A percentile compares a stretch with the other conserved stretches of the same genome.
Evolutionary conservation across 1,140 invertebrate genomes (phyloP).

Genomic region (Magallana angulata): DNA sequence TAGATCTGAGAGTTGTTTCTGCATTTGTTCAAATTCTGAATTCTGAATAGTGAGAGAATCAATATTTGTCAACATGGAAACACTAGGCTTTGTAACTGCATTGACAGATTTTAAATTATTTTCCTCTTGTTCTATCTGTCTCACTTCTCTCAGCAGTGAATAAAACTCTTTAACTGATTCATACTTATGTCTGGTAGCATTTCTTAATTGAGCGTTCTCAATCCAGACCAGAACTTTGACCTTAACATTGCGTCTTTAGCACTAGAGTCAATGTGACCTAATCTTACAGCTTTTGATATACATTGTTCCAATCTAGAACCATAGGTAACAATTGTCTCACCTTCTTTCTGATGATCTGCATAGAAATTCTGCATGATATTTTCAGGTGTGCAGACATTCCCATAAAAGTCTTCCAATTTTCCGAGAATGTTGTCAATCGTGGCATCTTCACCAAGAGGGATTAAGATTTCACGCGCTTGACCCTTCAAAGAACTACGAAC

Average conservation of each 20-base stretch:
- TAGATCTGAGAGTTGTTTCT: no score
- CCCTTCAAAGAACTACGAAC: neutral
- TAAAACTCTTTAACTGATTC: slow-evolving; percentile 36
- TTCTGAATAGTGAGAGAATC: no score
- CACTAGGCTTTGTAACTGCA: no score
- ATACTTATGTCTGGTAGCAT: slow-evolving; percentile 33
- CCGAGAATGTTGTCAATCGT: neutral
- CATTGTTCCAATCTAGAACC: neutral
- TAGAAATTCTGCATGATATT: slow-evolving; percentile 35
- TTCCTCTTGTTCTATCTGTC: slow-evolving; percentile 34
- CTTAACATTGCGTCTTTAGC: neutral
- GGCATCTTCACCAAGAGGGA: neutral
- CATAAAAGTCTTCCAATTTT: slow-evolving; percentile 33
- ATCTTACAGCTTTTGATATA: slow-evolving; percentile 17
- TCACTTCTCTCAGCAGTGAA: slow-evolving; percentile 32
- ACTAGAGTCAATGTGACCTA: slow-evolving; percentile 17
- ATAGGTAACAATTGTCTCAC: slow-evolving; percentile 17
- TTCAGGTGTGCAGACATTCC: slow-evolving; percentile 21
- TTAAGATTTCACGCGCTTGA: no score
- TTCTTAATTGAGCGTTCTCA: slow-evolving; percentile 1
- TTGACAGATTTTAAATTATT: neutral
- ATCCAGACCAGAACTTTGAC: slow-evolving; percentile 46
- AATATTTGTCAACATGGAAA: no score
- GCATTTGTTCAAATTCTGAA: no score
- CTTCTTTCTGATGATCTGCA: neutral